Percentiles rank a stretch among this genome's conserved stretches.
Evolutionary conservation across 2,113 vertebrate species (phyloP).

Genomic region (Corydoras maculifer): DNA sequence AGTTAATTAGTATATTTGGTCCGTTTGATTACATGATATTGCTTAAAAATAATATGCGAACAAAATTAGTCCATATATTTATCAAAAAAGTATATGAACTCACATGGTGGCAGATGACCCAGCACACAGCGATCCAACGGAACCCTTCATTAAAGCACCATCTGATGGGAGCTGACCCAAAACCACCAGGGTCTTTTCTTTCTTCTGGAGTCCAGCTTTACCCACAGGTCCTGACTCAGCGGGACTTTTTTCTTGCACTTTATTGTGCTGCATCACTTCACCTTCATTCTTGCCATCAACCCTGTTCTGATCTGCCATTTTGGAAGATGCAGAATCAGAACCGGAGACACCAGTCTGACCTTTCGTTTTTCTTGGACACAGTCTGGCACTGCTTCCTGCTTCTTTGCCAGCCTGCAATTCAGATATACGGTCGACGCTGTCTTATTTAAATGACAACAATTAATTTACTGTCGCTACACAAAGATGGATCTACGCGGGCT

Average conservation of each 20-base stretch:
- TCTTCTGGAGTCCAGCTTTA: neutral
- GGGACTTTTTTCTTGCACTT: neutral
- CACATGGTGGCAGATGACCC: slow-evolving; percentile 27
- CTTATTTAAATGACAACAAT: neutral
- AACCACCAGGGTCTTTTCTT: neutral
- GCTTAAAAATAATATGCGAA: too few relatives aligned
- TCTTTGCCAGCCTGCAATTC: slow-evolving; percentile 51
- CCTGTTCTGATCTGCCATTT: slow-evolving; percentile 61
- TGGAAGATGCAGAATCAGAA: slow-evolving; percentile 52
- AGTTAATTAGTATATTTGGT: too few relatives aligned
- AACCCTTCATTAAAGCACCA: neutral
- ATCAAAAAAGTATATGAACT: slow-evolving; percentile 1
- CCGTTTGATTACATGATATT: too few relatives aligned
- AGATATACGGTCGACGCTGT: neutral
- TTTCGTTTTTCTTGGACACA: slow-evolving; percentile 22
- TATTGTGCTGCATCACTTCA: neutral
- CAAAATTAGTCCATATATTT: too few relatives aligned
- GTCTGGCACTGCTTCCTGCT: slow-evolving; percentile 13
- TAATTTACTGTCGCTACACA: neutral
- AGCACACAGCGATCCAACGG: slow-evolving; percentile 1
- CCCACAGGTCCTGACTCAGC: neutral
- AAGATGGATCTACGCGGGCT: neutral
- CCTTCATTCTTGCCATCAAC: neutral
- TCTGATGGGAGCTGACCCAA: slow-evolving; percentile 4
- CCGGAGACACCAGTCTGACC: slow-evolving; percentile 20